A percentile compares a stretch with the other conserved stretches of the same genome.
phyloP scores from a whole-genome alignment of 2,113 vertebrate species.

The Lepisosteus oculatus region DNA sequence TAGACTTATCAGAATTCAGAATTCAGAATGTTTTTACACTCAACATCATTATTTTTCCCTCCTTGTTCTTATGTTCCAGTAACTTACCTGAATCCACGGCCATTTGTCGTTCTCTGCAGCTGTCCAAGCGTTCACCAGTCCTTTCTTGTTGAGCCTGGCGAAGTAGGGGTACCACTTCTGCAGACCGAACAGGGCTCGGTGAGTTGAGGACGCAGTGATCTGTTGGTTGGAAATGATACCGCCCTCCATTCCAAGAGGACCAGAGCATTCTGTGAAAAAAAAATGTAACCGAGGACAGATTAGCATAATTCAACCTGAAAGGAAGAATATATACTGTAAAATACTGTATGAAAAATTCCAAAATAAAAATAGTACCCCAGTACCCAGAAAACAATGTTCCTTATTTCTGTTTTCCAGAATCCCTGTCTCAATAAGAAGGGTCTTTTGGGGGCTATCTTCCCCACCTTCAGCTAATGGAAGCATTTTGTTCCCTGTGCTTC shows the following conservation, averaged over 20 bases:
- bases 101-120: slow-evolving; percentile 98
- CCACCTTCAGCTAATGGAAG: slow-evolving; percentile 4
- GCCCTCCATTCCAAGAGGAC: slow-evolving; percentile 93
- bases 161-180: slow-evolving; percentile 99
- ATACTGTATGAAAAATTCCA: not conserved
- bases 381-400: slow-evolving; percentile 16
- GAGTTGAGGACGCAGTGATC: slow-evolving; percentile 95
- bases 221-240: slow-evolving; percentile 98
- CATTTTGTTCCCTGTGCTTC: slow-evolving; percentile 23
- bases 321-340: not conserved
- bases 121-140: slow-evolving; percentile 97
- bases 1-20: too few species aligned
- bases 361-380: slow-evolving; percentile 11
- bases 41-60: not conserved
- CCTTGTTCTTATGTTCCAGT: slow-evolving; percentile 31
- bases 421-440: not conserved
- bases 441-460: slow-evolving; percentile 6
- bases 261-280: slow-evolving; percentile 80
- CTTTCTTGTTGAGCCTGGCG: slow-evolving; percentile 95
- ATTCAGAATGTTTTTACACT: too few species aligned
- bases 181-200: slow-evolving; percentile 93
- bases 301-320: too few species aligned
- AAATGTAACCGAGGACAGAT: slow-evolving; percentile 1
- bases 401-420: not conserved
- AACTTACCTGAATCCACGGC: slow-evolving; percentile 98